Percentiles rank a stretch among this genome's conserved stretches.
These are phyloP conservation scores for Physocephala rufipes DNA, from an alignment of 2,888 invertebrate genomes.

Conservation along the genomic window DNA sequence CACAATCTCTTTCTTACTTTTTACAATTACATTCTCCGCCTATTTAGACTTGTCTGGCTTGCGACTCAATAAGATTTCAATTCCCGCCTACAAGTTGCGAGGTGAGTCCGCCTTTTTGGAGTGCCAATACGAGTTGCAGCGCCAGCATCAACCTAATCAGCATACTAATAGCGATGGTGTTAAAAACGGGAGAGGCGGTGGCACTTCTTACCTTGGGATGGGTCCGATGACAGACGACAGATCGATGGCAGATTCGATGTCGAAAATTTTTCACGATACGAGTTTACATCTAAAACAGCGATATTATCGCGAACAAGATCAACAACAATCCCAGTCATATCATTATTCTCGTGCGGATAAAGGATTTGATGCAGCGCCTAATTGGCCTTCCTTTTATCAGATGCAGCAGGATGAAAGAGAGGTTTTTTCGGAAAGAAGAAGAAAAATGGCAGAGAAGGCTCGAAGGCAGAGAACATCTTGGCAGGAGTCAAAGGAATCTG, in stretches of 20 bases:
- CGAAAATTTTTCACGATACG: slow-evolving; percentile 47
- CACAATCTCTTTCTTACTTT: not conserved
- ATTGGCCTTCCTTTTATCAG: slow-evolving; percentile 2
- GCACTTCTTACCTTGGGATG: slow-evolving; percentile 46
- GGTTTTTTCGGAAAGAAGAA: too few species aligned
- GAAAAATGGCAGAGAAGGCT: slow-evolving; percentile 47
- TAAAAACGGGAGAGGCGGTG: too few species aligned
- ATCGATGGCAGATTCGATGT: slow-evolving; percentile 44
- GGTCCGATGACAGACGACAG: slow-evolving; percentile 46
- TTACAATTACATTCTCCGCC: slow-evolving; percentile 23
- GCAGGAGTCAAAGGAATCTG: slow-evolving; percentile 18
- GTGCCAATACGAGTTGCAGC: slow-evolving; percentile 72
- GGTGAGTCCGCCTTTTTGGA: slow-evolving; percentile 74
- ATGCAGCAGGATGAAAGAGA: slow-evolving; percentile 39
- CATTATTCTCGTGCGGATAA: slow-evolving; percentile 37
- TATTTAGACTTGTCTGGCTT: slow-evolving; percentile 60
- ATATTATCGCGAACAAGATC: slow-evolving; percentile 48
- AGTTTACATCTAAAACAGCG: slow-evolving; percentile 48
- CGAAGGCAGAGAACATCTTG: slow-evolving; percentile 34
- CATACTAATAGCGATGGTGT: slow-evolving; percentile 35
- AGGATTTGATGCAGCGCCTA: slow-evolving; percentile 14
- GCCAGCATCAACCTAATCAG: slow-evolving; percentile 45
- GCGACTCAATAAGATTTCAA: slow-evolving; percentile 71
- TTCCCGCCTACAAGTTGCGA: slow-evolving; percentile 73
- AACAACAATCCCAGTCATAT: slow-evolving; percentile 48